Evolutionary conservation across 2,797 vertebrate genomes (phyloP).

Genomic region (Sebastes itinus): DNA sequence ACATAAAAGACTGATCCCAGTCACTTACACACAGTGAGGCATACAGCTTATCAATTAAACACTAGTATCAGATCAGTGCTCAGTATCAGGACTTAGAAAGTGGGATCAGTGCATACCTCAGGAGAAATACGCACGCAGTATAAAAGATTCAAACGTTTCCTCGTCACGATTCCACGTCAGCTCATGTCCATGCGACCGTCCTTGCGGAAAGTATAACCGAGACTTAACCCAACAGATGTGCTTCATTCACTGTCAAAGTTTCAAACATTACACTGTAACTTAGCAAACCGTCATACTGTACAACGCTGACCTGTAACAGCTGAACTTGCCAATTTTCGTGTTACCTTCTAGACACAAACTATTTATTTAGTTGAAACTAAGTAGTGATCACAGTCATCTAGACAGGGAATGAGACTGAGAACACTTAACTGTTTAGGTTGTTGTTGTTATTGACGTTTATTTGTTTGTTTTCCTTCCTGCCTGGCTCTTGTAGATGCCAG

Average conservation of each 20-base stretch:
- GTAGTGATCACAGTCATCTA: neutral
- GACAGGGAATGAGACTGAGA: neutral
- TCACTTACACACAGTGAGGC: too few species aligned
- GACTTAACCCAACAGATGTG: neutral
- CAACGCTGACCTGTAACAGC: neutral
- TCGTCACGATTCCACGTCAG: too few species aligned
- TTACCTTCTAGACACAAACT: neutral
- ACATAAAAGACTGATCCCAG: too few species aligned
- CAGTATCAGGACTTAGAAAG: too few species aligned
- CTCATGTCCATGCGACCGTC: too few species aligned
- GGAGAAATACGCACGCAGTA: too few species aligned
- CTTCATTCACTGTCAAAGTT: neutral
- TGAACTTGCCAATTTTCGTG: too few species aligned
- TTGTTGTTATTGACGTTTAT: conserved; percentile 31
- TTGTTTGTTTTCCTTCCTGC: conserved; percentile 46
- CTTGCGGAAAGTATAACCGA: too few species aligned
- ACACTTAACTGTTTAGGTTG: conserved; percentile 12
- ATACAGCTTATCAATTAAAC: too few species aligned
- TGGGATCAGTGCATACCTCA: too few species aligned
- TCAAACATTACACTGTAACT: neutral
- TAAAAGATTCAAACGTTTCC: too few species aligned
- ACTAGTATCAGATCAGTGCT: too few species aligned
- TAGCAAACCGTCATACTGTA: neutral
- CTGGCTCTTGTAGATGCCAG: conserved; percentile 32
- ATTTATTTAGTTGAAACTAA: neutral